Base-by-base conservation (phyloP, 2,113 vertebrate genomes). In the Rhineura floridana region DNA sequence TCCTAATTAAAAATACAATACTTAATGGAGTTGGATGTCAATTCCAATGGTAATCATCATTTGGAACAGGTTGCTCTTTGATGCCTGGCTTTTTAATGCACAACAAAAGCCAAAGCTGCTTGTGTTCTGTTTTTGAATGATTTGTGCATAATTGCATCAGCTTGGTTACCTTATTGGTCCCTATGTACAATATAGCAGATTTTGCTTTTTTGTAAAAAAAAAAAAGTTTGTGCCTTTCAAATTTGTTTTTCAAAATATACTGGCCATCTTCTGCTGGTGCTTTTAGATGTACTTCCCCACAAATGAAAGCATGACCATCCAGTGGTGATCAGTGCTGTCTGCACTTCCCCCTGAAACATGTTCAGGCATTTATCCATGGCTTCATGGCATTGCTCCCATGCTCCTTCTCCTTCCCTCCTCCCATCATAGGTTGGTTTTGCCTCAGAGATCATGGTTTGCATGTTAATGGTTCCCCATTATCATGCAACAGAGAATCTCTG, bases 11-110 rank as follows among this genome's bases (percentile, higher is more conserved):
- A 1, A 81, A 75, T 13, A 63, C 63, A 6, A 2, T 33, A 36
- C 76, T 73, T 88, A 78, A 69, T 42, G 36, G 50, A 86, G 55
- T 80, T 85, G 36, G 65, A 52, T 87, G 15, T 79, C 4, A 73
- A 44, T 70, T 91, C 12, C 30, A 85, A 2, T 79, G 39, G 81
- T 79, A 50, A 23, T 23, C 12, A 28, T 79, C 1, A 69, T 84
- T 86, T 73, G 48, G 59, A 50, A 78, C 36, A 67, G 2, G 52
- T 11, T 59, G 15, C 17, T 72, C 4, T 19, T 81, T 75, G 13
- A 69, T 63, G 84, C 52, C 2, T 76, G 17, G 21, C 7, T 21
- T 86, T 62, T 69, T 86, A 83, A 69, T 63, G 33, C 3, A 28
- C 62, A 67, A 3, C 48, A 85, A 72, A 62, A 78, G 44, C 67